phyloP scores from a whole-genome alignment of 1,140 invertebrate genomes.

The Metaphire vulgaris region DNA sequence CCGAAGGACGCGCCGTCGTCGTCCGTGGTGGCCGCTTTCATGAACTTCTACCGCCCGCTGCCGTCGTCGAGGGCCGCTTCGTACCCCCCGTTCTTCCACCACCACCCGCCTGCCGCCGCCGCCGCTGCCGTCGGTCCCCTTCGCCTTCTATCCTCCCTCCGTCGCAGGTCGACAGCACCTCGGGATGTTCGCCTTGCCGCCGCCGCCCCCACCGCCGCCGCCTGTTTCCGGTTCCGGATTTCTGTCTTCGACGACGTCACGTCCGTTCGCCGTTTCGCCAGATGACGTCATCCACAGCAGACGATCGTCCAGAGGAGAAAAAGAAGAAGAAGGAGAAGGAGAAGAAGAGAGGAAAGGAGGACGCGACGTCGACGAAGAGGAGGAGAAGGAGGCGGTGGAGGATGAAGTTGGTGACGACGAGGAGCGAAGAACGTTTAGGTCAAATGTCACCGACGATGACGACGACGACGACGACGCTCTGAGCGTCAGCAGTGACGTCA shows the following conservation, averaged over 20 bases:
- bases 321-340: conserved; percentile 23
- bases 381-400: conserved; percentile 33
- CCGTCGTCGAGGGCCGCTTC: background rate
- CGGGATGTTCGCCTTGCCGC: background rate
- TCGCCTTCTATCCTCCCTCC: background rate
- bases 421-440: too few species aligned
- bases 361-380: conserved; percentile 30
- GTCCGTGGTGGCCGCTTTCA: background rate
- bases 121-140: too few species aligned
- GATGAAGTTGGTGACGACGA: conserved; percentile 29
- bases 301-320: background rate
- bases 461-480: background rate
- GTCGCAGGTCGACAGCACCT: too few species aligned
- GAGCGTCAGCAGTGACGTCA: background rate
- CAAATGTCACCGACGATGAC: background rate
- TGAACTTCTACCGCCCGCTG: background rate
- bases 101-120: background rate
- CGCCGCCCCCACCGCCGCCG: too few species aligned
- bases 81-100: background rate
- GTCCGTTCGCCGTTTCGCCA: too few species aligned
- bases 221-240: background rate
- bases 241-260: background rate
- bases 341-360: conserved; percentile 34
- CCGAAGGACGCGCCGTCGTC: background rate
- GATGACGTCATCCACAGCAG: too few species aligned